phyloP scores from a whole-genome alignment of 2,888 invertebrate genomes.

The Hylaea fasciaria region DNA sequence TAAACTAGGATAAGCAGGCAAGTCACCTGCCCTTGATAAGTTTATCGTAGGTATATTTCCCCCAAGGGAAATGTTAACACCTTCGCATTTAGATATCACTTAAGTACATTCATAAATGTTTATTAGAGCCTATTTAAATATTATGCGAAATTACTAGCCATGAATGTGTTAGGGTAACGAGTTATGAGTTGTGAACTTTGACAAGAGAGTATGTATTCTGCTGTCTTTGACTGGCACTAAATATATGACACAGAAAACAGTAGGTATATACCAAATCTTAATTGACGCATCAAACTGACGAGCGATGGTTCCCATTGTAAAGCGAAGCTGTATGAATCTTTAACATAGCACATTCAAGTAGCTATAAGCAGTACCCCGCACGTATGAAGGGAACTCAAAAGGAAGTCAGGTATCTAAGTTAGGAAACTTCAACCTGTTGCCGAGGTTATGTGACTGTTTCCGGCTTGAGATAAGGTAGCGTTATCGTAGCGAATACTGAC shows the following conservation, averaged over 20 bases:
- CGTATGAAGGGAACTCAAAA: slow-evolving; percentile 49
- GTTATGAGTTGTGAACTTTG: too few relatives aligned
- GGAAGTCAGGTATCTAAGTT: slow-evolving; percentile 54
- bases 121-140: slow-evolving; percentile 15
- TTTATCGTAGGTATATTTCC: slow-evolving; percentile 54
- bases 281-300: too few relatives aligned
- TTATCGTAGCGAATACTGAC: slow-evolving; percentile 7
- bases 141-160: background rate
- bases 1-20: background rate
- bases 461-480: slow-evolving; percentile 5
- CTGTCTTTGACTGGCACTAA: too few relatives aligned
- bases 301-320: too few relatives aligned
- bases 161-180: too few relatives aligned
- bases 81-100: slow-evolving; percentile 57
- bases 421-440: slow-evolving; percentile 66
- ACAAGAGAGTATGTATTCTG: too few relatives aligned
- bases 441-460: slow-evolving; percentile 49
- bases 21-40: slow-evolving; percentile 41
- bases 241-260: too few relatives aligned
- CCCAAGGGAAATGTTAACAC: slow-evolving; percentile 53
- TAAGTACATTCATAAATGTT: slow-evolving; percentile 43
- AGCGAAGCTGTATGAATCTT: background rate
- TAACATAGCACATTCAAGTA: background rate
- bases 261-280: too few relatives aligned
- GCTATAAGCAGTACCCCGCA: slow-evolving; percentile 1